Percentiles rank a stretch among this genome's conserved stretches.
phyloP scores from a whole-genome alignment of 2,797 vertebrate genomes.

The Sciurus vulgaris region DNA sequence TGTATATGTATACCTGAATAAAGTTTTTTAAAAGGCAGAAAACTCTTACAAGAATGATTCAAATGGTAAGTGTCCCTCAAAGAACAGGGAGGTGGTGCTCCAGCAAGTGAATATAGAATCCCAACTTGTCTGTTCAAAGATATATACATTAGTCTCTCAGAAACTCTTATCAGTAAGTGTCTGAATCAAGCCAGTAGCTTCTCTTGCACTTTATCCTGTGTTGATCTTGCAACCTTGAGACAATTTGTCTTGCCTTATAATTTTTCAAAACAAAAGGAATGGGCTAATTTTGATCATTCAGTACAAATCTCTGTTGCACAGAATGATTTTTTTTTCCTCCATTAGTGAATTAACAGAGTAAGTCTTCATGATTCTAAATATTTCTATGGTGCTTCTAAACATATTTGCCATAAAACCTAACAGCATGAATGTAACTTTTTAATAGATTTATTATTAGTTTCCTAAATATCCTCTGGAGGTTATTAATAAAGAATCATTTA shows the following conservation, averaged over 20 bases:
- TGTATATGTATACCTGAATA: too few relatives aligned
- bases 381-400: neutral
- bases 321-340: neutral
- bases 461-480: too few relatives aligned
- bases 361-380: conserved; percentile 6
- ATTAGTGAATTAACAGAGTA: neutral
- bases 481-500: too few relatives aligned
- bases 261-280: neutral
- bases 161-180: neutral
- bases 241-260: neutral
- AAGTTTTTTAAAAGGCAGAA: too few relatives aligned
- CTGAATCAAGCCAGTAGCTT: conserved; percentile 10
- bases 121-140: neutral
- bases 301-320: neutral
- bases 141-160: neutral
- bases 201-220: neutral
- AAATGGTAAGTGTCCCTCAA: neutral
- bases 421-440: too few relatives aligned
- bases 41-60: too few relatives aligned
- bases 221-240: neutral
- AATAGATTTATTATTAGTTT: too few relatives aligned
- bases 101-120: neutral
- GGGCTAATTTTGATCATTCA: neutral
- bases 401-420: neutral
- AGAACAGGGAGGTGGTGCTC: neutral